Evolutionary conservation across 2,113 vertebrate species (phyloP).

Genomic region (Brienomyrus brachyistius): DNA sequence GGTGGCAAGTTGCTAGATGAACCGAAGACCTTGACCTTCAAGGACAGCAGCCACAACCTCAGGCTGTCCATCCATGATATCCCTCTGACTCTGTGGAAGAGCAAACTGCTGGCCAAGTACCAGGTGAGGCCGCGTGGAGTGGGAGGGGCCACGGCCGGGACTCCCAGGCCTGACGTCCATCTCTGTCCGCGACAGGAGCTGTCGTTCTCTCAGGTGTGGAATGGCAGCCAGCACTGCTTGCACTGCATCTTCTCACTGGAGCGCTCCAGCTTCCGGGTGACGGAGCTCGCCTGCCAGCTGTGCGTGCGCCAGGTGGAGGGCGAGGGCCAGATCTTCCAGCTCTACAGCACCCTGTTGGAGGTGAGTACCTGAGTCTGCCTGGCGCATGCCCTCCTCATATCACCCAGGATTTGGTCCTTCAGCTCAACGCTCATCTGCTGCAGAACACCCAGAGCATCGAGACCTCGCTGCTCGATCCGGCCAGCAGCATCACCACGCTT

Average conservation of each 20-base stretch:
- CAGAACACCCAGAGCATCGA: constrained; percentile 83
- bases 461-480: constrained; percentile 80
- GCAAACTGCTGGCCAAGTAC: constrained; percentile 91
- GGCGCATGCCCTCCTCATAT: no score
- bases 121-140: constrained; percentile 64
- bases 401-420: neutral
- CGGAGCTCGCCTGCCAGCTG: constrained; percentile 86
- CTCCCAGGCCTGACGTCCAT: neutral
- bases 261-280: constrained; percentile 72
- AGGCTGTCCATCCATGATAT: constrained; percentile 90
- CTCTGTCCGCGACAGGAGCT: constrained; percentile 70
- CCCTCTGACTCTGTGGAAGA: constrained; percentile 90
- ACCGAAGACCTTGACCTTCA: constrained; percentile 91
- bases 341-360: constrained; percentile 84
- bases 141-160: neutral
- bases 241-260: constrained; percentile 93
- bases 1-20: constrained; percentile 92
- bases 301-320: constrained; percentile 95
- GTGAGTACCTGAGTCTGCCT: constrained; percentile 44
- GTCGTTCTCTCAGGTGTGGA: constrained; percentile 90
- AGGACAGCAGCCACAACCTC: constrained; percentile 94
- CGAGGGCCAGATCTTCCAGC: constrained; percentile 96
- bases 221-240: constrained; percentile 82
- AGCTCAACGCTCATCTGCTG: constrained; percentile 5
- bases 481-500: constrained; percentile 77